These are phyloP conservation scores for Poecilia wingei DNA, from an alignment of 2,797 vertebrate species.

Conservation along the genomic window DNA sequence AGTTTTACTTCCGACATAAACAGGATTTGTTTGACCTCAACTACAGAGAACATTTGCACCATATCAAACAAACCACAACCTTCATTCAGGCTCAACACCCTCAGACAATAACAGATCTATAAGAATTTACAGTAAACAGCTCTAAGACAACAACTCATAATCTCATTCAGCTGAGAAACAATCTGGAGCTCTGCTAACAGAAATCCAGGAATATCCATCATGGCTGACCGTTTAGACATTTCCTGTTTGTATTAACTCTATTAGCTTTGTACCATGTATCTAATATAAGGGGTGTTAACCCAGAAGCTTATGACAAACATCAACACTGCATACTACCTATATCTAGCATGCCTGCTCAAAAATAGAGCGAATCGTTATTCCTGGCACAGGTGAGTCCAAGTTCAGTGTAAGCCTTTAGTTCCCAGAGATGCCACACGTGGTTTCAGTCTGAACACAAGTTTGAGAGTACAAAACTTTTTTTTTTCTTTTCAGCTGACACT, in stretches of 20 bases:
- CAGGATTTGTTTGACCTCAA: neutral
- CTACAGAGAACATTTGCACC: neutral
- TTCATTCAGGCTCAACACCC: neutral
- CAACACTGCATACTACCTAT: slow-evolving; percentile 34
- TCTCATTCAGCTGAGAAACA: neutral
- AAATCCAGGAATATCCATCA: neutral
- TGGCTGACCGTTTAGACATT: neutral
- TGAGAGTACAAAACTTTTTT: neutral
- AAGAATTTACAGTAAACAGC: neutral
- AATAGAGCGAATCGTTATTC: slow-evolving; percentile 43
- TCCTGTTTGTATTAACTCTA: neutral
- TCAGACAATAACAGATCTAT: neutral
- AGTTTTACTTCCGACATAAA: neutral
- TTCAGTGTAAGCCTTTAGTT: neutral
- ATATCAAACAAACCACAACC: neutral
- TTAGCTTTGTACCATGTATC: neutral
- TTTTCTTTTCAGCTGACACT: neutral
- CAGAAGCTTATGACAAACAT: slow-evolving; percentile 37
- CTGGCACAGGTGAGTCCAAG: slow-evolving; percentile 15
- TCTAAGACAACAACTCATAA: neutral
- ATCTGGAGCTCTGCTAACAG: neutral
- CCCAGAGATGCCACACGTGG: slow-evolving; percentile 20
- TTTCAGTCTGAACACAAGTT: slow-evolving; percentile 26
- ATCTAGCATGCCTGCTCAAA: slow-evolving; percentile 31
- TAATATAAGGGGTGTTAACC: slow-evolving; percentile 37